Evolutionary conservation across 35 echinoderm and acorn worm genomes (phyloP).

Genomic region (Eucidaris tribuloides): DNA sequence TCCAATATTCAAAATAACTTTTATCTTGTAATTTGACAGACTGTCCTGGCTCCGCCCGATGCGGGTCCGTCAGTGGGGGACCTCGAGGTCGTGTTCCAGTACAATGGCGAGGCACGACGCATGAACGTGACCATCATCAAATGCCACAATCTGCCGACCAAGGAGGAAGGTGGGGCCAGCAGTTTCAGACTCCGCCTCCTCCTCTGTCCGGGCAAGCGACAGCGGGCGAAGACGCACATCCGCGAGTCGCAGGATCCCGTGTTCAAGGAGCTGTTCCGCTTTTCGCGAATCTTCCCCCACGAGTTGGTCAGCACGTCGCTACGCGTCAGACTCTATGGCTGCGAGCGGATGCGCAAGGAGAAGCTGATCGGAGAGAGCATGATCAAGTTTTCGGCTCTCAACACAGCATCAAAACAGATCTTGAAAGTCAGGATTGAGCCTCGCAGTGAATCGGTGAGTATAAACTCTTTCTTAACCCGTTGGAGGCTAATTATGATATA

Average conservation of each 20-base stretch:
- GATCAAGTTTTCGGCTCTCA: constrained; percentile 91
- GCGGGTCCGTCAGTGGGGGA: constrained; percentile 54
- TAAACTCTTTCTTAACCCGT: neutral
- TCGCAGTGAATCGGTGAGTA: constrained; percentile 76
- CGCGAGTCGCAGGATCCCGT: constrained; percentile 69
- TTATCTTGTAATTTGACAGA: neutral
- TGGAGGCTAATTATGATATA: neutral
- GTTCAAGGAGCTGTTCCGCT: constrained; percentile 95
- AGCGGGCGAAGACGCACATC: constrained; percentile 93
- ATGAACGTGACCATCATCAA: constrained; percentile 93
- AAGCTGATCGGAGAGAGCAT: constrained; percentile 84
- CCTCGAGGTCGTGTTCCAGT: constrained; percentile 82
- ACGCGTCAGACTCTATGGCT: constrained; percentile 73
- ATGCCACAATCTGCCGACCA: constrained; percentile 58
- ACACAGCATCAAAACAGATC: constrained; percentile 56
- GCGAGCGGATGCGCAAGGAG: constrained; percentile 90
- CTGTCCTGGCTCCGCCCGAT: neutral
- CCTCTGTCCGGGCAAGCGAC: constrained; percentile 74
- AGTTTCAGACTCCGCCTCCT: constrained; percentile 76
- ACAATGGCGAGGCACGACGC: constrained; percentile 78
- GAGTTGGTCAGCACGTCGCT: constrained; percentile 80
- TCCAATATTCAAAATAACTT: neutral
- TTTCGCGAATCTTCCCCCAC: constrained; percentile 87
- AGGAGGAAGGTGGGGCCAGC: constrained; percentile 81
- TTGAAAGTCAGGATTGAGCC: constrained; percentile 66